Percentiles rank a stretch among this genome's conserved stretches.
Evolutionary conservation across 2,113 vertebrate genomes (phyloP).

Genomic region (Trinectes maculatus): DNA sequence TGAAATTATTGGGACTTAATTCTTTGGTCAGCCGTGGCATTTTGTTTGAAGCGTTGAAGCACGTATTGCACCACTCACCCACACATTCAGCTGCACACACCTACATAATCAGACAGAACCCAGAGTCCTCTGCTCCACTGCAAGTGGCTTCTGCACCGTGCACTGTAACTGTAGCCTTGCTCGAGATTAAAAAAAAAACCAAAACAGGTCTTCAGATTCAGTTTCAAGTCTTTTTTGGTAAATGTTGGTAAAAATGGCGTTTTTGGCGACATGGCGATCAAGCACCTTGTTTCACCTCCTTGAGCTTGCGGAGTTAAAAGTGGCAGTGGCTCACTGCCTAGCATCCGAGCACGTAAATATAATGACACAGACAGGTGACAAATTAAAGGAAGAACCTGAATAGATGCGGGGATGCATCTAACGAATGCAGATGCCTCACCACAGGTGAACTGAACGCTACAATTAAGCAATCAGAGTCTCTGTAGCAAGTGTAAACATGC

Average conservation of each 20-base stretch:
- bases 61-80: conserved; percentile 59
- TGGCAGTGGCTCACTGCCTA: not conserved
- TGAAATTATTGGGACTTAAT: conserved; percentile 3
- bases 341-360: not conserved
- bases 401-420: not conserved
- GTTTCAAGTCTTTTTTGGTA: conserved; percentile 14
- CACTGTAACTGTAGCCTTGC: conserved; percentile 18
- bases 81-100: conserved; percentile 55
- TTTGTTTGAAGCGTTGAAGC: conserved; percentile 25
- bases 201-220: not conserved
- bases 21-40: conserved; percentile 26
- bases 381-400: not conserved
- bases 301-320: not conserved
- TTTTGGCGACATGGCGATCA: not conserved
- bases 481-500: not conserved
- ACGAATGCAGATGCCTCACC: not conserved
- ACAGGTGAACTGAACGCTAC: not conserved
- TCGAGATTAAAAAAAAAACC: conserved; percentile 9
- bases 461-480: not conserved
- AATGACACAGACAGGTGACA: not conserved
- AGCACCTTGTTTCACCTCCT: conserved; percentile 9
- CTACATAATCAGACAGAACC: conserved; percentile 60
- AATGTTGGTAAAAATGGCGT: not conserved
- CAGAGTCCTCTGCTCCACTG: conserved; percentile 34
- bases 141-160: conserved; percentile 40